Conservation (phyloP, 64 coral and sea anemone genomes). For the Porites lutea region DNA sequence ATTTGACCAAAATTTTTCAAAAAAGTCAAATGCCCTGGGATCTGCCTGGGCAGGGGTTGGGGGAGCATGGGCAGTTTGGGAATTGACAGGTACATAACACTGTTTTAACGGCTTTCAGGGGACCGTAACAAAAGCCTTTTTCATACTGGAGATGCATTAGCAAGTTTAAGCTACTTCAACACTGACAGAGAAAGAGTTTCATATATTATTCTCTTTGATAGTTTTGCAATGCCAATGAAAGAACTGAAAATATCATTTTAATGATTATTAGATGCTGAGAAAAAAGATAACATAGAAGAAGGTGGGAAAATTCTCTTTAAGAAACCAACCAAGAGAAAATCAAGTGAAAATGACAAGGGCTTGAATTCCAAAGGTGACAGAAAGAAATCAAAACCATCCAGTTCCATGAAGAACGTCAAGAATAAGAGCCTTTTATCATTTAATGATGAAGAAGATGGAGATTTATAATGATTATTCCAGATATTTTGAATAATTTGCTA, state of each 20-base stretch:
- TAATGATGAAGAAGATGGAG: constrained; percentile 66
- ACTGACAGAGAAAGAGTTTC: no score
- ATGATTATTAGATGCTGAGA: neutral
- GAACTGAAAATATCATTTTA: neutral
- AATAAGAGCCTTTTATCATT: constrained; percentile 69
- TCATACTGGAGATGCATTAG: no score
- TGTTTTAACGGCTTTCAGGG: no score
- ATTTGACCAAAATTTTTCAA: no score
- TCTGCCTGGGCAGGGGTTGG: no score
- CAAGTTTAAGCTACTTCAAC: no score
- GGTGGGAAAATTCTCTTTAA: constrained; percentile 67
- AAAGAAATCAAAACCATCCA: constrained; percentile 41
- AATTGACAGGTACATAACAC: no score
- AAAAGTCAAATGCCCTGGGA: no score
- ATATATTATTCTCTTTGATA: no score
- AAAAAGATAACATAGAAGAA: neutral
- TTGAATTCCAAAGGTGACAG: constrained; percentile 33
- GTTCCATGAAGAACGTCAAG: constrained; percentile 48
- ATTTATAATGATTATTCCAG: neutral
- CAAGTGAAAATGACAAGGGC: constrained; percentile 24
- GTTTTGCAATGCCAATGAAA: neutral
- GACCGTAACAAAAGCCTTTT: no score
- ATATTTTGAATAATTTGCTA: no score
- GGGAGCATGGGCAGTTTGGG: no score
- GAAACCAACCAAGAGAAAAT: constrained; percentile 71